Evolutionary conservation across 2,888 invertebrate genomes (phyloP).

Genomic region (Caenorhabditis sp.): DNA sequence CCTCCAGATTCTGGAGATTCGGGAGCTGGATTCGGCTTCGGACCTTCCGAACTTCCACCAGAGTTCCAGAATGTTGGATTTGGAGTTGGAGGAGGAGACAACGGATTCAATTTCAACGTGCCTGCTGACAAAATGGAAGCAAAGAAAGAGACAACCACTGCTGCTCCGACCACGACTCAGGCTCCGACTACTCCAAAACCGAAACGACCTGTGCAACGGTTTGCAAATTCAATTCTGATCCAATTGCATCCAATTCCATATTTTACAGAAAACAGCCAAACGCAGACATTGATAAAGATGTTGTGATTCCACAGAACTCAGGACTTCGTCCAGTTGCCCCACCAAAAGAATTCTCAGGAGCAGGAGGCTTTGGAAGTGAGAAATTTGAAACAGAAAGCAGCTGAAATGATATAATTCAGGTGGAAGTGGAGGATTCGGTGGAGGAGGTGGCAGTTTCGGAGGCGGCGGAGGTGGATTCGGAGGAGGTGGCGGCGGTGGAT

Average conservation of each 20-base stretch:
- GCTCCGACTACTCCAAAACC: constrained; percentile 52
- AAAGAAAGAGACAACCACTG: constrained; percentile 29
- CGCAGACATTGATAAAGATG: constrained; percentile 64
- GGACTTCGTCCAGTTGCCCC: constrained; percentile 80
- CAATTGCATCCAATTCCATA: too few species aligned
- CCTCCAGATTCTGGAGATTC: constrained; percentile 48
- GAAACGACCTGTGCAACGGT: constrained; percentile 58
- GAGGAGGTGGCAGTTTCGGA: constrained; percentile 55
- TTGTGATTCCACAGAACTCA: constrained; percentile 80
- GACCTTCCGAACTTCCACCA: constrained; percentile 74
- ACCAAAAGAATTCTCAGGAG: constrained; percentile 79
- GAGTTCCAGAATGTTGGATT: constrained; percentile 73
- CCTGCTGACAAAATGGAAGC: constrained; percentile 61
- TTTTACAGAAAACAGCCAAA: constrained; percentile 71
- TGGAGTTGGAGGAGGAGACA: constrained; percentile 67
- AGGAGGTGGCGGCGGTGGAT: constrained; percentile 58
- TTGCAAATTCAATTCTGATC: too few species aligned
- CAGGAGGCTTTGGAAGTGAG: constrained; percentile 64
- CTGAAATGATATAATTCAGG: constrained; percentile 12
- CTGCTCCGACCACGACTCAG: constrained; percentile 25
- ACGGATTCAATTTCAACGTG: constrained; percentile 67
- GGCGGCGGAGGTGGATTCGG: constrained; percentile 61
- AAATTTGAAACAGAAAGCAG: not conserved
- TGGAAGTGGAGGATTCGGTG: constrained; percentile 59
- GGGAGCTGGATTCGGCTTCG: constrained; percentile 71